Base-by-base conservation (phyloP, 1,140 invertebrate genomes). In the Bombus sibiricus region DNA sequence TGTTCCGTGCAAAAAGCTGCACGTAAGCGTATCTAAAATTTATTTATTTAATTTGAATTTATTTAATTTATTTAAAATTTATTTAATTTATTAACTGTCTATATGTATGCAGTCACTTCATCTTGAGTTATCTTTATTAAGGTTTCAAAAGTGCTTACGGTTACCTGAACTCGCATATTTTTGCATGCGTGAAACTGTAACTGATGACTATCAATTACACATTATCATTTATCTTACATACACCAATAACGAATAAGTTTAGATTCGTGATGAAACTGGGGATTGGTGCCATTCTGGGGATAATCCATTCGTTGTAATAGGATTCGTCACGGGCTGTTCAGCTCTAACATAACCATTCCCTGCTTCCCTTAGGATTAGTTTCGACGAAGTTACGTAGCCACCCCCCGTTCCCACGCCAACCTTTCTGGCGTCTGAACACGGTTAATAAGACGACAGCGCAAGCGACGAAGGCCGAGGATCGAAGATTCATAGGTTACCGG, bases 221-320 rank as follows among this genome's bases (percentile, higher is more conserved):
- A 15, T 68, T 37, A 68, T 57, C 71, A 41, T 34, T 78, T 41
- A 39, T 32, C 76, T 13, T n/a, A 25, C 18, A 9, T 3, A 22
- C 64, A 22, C 15, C 6, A 3, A 43, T n/a, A 25, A 34, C 59
- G 41, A 88, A 53, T 72, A 75, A 73, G 41, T 62, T 62, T 59
- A 39, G 37, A 22, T 41, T 62, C 64, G 43, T 41, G 37, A 66
- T 71, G 75, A 79, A 66, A 69, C 32, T 53, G 37, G 41, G 77
- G 81, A 89, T 86, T 68, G 66, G 86, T 86, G 62, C 32, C 71
- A 82, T 73, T 62, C 43, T 62, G 28, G 69, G 32, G 75, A 69
- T 89, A 89, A 86, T 89, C 88, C 79, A 68, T 86, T 80, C 88
- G 59, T 77, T 78, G 72, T 90, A 90, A 90, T 90, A 86, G 88